phyloP scores from a whole-genome alignment of 92 coral and sea anemone species.

The Diadumene lineata region DNA sequence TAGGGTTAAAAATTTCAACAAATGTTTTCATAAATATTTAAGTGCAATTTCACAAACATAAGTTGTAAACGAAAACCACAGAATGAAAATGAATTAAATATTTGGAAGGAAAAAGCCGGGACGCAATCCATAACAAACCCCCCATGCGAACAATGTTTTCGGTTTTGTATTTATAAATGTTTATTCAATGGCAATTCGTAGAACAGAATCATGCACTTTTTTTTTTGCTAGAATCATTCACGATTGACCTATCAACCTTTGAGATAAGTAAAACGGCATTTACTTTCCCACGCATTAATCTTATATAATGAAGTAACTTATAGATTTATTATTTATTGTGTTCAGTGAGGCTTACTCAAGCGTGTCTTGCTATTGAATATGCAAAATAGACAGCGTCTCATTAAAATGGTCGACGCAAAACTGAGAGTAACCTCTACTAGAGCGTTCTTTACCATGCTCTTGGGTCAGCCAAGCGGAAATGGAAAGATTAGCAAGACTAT shows the following conservation, averaged over 20 bases:
- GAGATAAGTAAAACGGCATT: not conserved
- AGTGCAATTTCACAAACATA: constrained; percentile 23
- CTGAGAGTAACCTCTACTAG: not conserved
- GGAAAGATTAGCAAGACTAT: constrained; percentile 7
- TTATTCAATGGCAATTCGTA: not conserved
- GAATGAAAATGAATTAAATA: constrained; percentile 23
- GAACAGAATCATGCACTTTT: constrained; percentile 5
- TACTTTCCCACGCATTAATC: constrained; percentile 45
- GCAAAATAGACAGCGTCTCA: not conserved
- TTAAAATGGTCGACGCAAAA: too few species aligned
- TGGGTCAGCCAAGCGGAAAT: constrained; percentile 16
- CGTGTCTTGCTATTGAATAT: not conserved
- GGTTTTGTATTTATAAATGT: not conserved
- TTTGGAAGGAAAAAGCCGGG: constrained; percentile 7
- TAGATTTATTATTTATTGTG: constrained; percentile 26
- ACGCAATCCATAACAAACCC: constrained; percentile 8
- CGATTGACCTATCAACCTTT: constrained; percentile 22
- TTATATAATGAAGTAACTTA: constrained; percentile 29
- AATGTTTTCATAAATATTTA: constrained; percentile 36
- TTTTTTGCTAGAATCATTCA: constrained; percentile 5
- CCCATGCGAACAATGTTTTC: not conserved
- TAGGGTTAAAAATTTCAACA: constrained; percentile 26
- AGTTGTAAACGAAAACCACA: constrained; percentile 17
- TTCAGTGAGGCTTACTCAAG: constrained; percentile 1
- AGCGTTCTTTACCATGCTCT: not conserved